Evolutionary conservation across 1,140 invertebrate species (phyloP).

Genomic region (Euwallacea fornicatus): DNA sequence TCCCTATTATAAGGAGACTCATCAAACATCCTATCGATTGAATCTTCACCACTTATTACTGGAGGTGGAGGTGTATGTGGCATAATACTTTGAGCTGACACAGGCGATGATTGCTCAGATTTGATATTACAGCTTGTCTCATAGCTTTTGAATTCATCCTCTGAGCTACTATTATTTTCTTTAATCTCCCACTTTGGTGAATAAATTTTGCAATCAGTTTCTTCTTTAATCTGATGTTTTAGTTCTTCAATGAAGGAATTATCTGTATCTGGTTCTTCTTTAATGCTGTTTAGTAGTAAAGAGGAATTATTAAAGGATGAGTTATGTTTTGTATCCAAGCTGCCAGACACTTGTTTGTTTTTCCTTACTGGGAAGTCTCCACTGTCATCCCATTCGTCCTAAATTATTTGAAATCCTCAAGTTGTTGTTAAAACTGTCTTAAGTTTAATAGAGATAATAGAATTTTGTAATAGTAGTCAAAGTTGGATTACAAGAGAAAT

Average conservation of each 20-base stretch:
- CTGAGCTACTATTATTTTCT: neutral
- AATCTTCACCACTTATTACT: conserved; percentile 2
- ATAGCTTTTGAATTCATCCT: neutral
- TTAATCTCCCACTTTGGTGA: neutral
- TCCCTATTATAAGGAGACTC: conserved; percentile 39
- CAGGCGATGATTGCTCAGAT: neutral
- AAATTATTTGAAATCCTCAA: conserved; percentile 10
- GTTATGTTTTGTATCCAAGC: neutral
- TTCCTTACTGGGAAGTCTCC: conserved; percentile 3
- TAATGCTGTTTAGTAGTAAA: neutral
- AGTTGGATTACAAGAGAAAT: too few species aligned
- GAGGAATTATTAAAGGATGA: neutral
- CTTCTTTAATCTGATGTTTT: neutral
- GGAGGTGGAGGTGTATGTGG: conserved; percentile 12
- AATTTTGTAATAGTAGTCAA: too few species aligned
- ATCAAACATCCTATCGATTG: conserved; percentile 23
- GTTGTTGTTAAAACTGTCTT: conserved; percentile 4
- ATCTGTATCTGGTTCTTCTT: neutral
- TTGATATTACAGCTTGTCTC: neutral
- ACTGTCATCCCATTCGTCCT: conserved; percentile 33
- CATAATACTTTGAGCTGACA: neutral
- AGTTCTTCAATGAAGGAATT: neutral
- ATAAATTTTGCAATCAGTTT: neutral
- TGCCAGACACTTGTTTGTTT: neutral
- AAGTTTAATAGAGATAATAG: neutral